Percentiles rank a stretch among this genome's conserved stretches.
These are phyloP conservation scores for Cladorhizidae sp. DNA, from an alignment of 37 sponge, comb jelly and placozoan genomes.

Conservation along the genomic window DNA sequence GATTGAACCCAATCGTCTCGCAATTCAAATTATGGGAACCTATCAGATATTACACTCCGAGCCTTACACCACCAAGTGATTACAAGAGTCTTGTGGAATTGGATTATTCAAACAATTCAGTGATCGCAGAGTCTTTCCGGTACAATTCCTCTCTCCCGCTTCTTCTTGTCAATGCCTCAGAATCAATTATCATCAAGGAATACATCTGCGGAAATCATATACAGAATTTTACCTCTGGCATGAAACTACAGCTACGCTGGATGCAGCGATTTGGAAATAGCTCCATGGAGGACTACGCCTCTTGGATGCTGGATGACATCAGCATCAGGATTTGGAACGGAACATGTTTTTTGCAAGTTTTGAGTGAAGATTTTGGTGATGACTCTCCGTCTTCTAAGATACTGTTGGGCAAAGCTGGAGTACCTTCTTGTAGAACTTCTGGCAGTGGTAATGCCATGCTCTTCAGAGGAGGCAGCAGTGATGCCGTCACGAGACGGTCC, in stretches of 20 bases:
- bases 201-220: background rate
- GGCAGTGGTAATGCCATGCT: too few species aligned
- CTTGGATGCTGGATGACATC: conserved; percentile 7
- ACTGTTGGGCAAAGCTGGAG: too few species aligned
- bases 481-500: too few species aligned
- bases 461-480: too few species aligned
- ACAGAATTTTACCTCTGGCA: background rate
- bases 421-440: too few species aligned
- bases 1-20: background rate
- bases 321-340: background rate
- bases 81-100: background rate
- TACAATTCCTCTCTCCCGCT: background rate
- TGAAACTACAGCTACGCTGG: background rate
- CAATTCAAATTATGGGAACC: background rate
- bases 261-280: background rate
- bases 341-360: background rate
- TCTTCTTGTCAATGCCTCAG: background rate
- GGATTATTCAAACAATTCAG: background rate
- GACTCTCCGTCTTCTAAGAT: too few species aligned
- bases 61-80: background rate
- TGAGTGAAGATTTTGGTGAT: background rate
- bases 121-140: background rate
- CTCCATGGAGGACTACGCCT: background rate
- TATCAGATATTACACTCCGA: conserved; percentile 13
- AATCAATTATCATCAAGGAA: background rate